Evolutionary conservation across 2,797 vertebrate genomes (phyloP).

Genomic region (Eremophila alpestris): DNA sequence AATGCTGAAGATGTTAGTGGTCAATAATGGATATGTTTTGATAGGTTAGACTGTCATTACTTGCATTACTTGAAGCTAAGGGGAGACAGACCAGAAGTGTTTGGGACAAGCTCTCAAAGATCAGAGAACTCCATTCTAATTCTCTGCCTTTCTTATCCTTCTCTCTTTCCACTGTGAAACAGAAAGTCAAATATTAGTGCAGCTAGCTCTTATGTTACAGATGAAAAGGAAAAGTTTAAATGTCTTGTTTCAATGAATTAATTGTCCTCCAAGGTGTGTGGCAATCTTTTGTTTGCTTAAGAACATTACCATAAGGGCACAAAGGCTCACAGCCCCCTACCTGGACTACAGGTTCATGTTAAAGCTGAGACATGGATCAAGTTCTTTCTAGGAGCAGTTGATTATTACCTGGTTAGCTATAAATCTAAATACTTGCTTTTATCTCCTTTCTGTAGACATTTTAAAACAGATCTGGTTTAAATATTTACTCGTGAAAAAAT

Average conservation of each 20-base stretch:
- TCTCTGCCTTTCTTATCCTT: slow-evolving; percentile 18
- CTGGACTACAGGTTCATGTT: slow-evolving; percentile 24
- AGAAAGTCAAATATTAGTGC: slow-evolving; percentile 63
- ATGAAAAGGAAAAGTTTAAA: slow-evolving; percentile 57
- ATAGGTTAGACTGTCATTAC: neutral
- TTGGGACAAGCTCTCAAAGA: neutral
- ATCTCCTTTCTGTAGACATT: slow-evolving; percentile 68
- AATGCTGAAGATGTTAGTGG: neutral
- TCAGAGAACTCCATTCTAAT: neutral
- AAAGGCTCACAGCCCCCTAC: slow-evolving; percentile 38
- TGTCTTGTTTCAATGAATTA: slow-evolving; percentile 42
- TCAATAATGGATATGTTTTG: neutral
- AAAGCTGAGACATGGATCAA: slow-evolving; percentile 43
- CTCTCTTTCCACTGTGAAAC: slow-evolving; percentile 38
- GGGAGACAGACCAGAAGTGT: neutral
- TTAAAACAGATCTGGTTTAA: slow-evolving; percentile 75
- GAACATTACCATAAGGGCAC: slow-evolving; percentile 39
- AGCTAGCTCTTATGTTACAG: slow-evolving; percentile 39
- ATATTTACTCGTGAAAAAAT: slow-evolving; percentile 76
- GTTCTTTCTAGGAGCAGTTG: slow-evolving; percentile 60
- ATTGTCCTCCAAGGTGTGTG: slow-evolving; percentile 27
- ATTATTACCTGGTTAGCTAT: slow-evolving; percentile 72
- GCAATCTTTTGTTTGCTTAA: slow-evolving; percentile 56
- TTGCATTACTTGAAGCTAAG: neutral
- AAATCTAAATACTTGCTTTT: slow-evolving; percentile 72